Conservation (phyloP, 2,797 vertebrate genomes). For the Pitangus sulphuratus region DNA sequence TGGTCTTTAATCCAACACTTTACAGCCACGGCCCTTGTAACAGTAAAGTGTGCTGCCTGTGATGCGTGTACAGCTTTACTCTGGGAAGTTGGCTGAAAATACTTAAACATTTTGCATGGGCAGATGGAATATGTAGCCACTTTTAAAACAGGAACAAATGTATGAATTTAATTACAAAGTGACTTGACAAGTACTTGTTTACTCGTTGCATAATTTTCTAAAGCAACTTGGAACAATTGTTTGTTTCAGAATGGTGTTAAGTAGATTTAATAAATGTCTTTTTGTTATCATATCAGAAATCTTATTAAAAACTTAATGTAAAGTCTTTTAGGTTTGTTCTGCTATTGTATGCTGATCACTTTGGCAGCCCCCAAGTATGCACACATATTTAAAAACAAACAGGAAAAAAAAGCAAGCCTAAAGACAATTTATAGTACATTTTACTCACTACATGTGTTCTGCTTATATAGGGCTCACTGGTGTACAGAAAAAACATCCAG, state of each 20-base stretch:
- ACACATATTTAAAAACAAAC: background rate
- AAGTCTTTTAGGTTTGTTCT: background rate
- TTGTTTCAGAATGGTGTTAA: background rate
- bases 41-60: background rate
- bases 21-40: background rate
- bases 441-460: background rate
- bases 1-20: background rate
- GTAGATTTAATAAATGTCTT: background rate
- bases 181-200: constrained; percentile 70
- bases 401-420: background rate
- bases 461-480: background rate
- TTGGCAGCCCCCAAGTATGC: background rate
- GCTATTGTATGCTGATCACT: background rate
- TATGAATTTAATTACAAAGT: constrained; percentile 76
- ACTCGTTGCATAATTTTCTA: constrained; percentile 63
- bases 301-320: background rate
- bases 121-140: constrained; percentile 77
- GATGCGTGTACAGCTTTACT: background rate
- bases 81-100: constrained; percentile 69
- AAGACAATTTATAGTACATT: background rate
- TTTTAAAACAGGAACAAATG: constrained; percentile 76
- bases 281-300: background rate
- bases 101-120: constrained; percentile 66
- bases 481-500: background rate
- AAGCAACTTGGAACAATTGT: constrained; percentile 32